Evolutionary conservation across 2,113 vertebrate genomes (phyloP).

Genomic region (Arenaria interpres): DNA sequence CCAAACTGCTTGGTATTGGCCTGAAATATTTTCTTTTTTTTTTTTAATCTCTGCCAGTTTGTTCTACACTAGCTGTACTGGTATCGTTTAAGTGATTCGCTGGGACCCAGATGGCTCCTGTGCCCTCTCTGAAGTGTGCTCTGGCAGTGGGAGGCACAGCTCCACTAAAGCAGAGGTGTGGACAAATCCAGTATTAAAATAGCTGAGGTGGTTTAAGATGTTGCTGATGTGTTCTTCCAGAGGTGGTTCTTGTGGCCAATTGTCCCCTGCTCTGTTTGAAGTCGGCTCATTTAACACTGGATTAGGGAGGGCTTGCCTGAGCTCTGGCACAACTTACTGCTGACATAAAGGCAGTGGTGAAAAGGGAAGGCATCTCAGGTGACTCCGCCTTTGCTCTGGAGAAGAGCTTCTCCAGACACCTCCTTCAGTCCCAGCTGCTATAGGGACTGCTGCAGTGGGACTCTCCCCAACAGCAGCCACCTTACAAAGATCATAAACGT

Average conservation of each 20-base stretch:
- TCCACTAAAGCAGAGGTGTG: neutral
- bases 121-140: neutral
- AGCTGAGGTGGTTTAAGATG: neutral
- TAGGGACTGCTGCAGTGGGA: neutral
- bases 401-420: neutral
- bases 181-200: neutral
- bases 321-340: neutral
- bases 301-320: neutral
- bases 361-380: neutral
- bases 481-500: neutral
- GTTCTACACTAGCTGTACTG: neutral
- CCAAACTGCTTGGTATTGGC: neutral
- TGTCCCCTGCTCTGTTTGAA: neutral
- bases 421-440: neutral
- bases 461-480: neutral
- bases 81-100: neutral
- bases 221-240: neutral
- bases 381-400: neutral
- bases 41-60: neutral
- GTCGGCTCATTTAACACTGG: neutral
- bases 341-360: neutral
- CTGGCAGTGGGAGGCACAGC: neutral
- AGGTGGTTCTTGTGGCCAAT: neutral
- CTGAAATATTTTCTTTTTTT: neutral
- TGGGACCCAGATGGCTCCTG: neutral